Conservation (phyloP, 2,797 vertebrate genomes). For the Cryptoblepharus egeriae region DNA sequence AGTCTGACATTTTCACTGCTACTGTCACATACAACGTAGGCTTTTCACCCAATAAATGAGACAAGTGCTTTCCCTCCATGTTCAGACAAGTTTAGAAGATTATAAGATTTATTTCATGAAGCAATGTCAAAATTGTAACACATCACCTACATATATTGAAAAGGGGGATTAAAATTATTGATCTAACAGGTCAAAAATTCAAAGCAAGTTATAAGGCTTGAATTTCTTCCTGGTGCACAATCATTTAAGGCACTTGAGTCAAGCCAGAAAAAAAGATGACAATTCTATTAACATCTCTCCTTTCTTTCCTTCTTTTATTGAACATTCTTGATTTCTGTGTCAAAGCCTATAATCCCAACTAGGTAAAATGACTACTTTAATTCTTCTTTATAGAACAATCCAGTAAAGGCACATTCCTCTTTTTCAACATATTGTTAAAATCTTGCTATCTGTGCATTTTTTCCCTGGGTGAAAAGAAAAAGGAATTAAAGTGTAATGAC, state of each 20-base stretch:
- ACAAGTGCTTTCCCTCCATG: conserved; percentile 8
- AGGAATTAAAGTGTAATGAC: conserved; percentile 18
- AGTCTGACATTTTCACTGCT: conserved; percentile 70
- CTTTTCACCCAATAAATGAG: conserved; percentile 56
- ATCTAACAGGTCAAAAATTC: conserved; percentile 9
- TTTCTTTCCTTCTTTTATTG: background rate
- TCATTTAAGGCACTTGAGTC: background rate
- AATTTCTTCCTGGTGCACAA: background rate
- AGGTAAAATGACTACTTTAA: background rate
- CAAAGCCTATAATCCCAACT: background rate
- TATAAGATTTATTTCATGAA: conserved; percentile 53
- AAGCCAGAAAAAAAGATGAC: background rate
- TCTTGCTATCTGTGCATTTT: conserved; percentile 11
- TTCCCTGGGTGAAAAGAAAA: background rate
- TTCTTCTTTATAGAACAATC: background rate
- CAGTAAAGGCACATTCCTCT: background rate
- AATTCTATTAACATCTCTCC: background rate
- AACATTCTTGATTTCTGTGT: background rate
- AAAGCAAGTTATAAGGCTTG: background rate
- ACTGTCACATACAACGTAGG: conserved; percentile 64
- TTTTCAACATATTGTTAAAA: conserved; percentile 22
- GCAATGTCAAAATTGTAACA: conserved; percentile 35
- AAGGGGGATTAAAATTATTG: background rate
- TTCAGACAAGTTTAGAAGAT: conserved; percentile 30
- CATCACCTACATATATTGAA: conserved; percentile 21